These are phyloP conservation scores for Arge pagana DNA, from an alignment of 2,888 invertebrate species.

Conservation along the genomic window DNA sequence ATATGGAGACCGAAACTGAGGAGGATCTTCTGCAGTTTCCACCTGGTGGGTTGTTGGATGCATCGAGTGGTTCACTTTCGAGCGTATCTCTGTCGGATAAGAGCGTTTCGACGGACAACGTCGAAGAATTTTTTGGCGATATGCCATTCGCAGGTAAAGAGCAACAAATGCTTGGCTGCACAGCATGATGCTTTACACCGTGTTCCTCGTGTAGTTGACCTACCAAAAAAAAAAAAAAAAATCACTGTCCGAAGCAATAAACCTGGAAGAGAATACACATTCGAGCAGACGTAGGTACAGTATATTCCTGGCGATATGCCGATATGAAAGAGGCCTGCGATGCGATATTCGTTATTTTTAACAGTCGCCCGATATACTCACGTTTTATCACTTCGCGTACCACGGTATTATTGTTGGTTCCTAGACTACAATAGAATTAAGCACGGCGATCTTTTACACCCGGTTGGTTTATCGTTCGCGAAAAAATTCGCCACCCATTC, in stretches of 20 bases:
- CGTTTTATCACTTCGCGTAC: too few relatives aligned
- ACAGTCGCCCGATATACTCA: too few relatives aligned
- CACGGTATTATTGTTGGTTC: too few relatives aligned
- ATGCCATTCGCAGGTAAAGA: constrained; percentile 84
- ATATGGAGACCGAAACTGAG: constrained; percentile 84
- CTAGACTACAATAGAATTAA: too few relatives aligned
- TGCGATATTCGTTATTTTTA: constrained; percentile 25
- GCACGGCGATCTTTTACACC: too few relatives aligned
- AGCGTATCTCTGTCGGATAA: constrained; percentile 73
- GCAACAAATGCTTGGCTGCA: constrained; percentile 59
- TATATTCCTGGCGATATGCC: too few relatives aligned
- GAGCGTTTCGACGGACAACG: constrained; percentile 81
- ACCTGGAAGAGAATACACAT: too few relatives aligned
- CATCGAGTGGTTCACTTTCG: constrained; percentile 76
- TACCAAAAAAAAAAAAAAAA: too few relatives aligned
- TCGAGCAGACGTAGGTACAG: too few relatives aligned
- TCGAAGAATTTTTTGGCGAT: constrained; percentile 84
- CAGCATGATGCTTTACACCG: constrained; percentile 58
- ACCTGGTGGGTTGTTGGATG: constrained; percentile 58
- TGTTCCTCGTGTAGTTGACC: constrained; percentile 50
- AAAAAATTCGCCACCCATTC: too few relatives aligned
- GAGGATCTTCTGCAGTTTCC: constrained; percentile 62
- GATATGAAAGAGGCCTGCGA: constrained; percentile 31
- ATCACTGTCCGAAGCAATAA: too few relatives aligned
- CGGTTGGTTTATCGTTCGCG: too few relatives aligned